Percentiles rank a stretch among this genome's conserved stretches.
Evolutionary conservation across 2,888 invertebrate genomes (phyloP).

Genomic region (Ornithoptera priamus): DNA sequence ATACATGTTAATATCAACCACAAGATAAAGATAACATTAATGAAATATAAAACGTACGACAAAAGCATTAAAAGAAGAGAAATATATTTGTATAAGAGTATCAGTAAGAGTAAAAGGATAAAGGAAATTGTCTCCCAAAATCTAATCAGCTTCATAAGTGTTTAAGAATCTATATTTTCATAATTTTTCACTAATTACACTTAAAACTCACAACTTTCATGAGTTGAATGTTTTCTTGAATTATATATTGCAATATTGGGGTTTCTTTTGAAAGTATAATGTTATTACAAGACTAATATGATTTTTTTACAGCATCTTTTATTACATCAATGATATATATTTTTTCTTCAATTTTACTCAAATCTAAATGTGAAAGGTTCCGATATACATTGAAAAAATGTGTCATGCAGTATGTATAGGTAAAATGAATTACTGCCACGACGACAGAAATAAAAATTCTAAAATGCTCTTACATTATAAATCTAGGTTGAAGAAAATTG

Average conservation of each 20-base stretch:
- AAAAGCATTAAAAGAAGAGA: too few relatives aligned
- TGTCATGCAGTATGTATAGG: background rate
- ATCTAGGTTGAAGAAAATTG: conserved; percentile 30
- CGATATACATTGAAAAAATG: background rate
- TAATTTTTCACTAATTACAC: background rate
- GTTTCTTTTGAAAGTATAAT: background rate
- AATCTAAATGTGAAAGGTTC: background rate
- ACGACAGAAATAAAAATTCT: conserved; percentile 23
- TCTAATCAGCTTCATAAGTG: background rate
- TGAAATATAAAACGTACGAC: too few relatives aligned
- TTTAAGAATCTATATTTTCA: background rate
- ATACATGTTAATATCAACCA: too few relatives aligned
- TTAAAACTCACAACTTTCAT: too few relatives aligned
- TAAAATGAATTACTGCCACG: conserved; percentile 7
- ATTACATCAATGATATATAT: background rate
- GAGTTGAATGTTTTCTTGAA: too few relatives aligned
- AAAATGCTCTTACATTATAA: conserved; percentile 26
- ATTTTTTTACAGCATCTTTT: background rate
- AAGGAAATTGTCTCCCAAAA: background rate
- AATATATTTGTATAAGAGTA: too few relatives aligned
- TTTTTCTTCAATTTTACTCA: background rate
- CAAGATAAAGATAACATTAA: too few relatives aligned
- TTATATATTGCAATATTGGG: background rate
- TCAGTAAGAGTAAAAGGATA: too few relatives aligned
- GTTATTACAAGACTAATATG: too few relatives aligned